Conservation (phyloP, 1,140 invertebrate species). For the Apis cerana region DNA sequence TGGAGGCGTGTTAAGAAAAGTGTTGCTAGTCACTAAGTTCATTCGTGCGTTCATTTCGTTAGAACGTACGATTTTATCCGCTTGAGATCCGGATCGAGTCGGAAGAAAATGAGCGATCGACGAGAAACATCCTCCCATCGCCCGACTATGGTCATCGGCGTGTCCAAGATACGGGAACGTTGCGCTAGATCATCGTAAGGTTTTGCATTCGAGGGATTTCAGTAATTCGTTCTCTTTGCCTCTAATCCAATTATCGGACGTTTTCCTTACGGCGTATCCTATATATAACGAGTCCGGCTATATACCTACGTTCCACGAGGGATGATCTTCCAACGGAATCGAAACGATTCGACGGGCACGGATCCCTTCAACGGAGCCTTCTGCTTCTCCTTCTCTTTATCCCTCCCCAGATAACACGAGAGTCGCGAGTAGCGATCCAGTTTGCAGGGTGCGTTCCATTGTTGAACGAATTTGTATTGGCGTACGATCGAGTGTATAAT, state of each 20-base stretch:
- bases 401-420: background rate
- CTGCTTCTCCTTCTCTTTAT: background rate
- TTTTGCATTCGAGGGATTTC: slow-evolving; percentile 76
- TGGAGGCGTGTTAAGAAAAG: slow-evolving; percentile 14
- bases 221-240: slow-evolving; percentile 67
- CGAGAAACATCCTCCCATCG: background rate
- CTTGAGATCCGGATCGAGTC: background rate
- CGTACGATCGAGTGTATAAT: background rate
- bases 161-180: slow-evolving; percentile 47
- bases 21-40: background rate
- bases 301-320: background rate
- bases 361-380: background rate
- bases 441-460: background rate
- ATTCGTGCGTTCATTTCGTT: background rate
- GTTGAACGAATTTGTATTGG: background rate
- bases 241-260: slow-evolving; percentile 73
- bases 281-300: background rate
- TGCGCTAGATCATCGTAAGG: slow-evolving; percentile 61
- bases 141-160: background rate
- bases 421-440: background rate
- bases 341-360: background rate
- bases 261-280: slow-evolving; percentile 60
- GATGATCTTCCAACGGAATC: background rate
- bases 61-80: too few relatives aligned
- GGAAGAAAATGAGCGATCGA: background rate